Evolutionary conservation across 1,140 invertebrate genomes (phyloP).

Genomic region (Anoplophora glabripennis): DNA sequence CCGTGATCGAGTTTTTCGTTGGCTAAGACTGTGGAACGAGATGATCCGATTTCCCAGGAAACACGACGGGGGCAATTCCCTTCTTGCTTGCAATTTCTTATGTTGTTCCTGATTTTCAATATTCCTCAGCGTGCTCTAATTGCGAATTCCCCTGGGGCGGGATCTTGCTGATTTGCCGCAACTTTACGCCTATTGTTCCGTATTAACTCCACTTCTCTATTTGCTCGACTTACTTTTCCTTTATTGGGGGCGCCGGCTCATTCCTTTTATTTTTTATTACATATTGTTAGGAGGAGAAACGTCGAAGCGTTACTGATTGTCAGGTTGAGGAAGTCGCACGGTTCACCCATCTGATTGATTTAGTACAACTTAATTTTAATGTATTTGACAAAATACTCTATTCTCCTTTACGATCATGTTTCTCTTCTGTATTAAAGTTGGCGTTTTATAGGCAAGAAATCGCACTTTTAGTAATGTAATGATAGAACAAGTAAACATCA

Average conservation of each 20-base stretch:
- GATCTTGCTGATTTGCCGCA: constrained; percentile 9
- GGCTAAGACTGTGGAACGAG: too few species aligned
- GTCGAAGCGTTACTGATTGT: constrained; percentile 1
- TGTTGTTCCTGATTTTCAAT: constrained; percentile 11
- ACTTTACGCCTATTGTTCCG: constrained; percentile 2
- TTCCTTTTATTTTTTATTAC: background rate
- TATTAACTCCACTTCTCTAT: constrained; percentile 13
- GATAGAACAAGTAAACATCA: too few species aligned
- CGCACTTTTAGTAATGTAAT: too few species aligned
- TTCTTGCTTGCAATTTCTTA: background rate
- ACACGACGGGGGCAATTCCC: too few species aligned
- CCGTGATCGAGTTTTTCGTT: too few species aligned
- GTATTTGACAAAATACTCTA: too few species aligned
- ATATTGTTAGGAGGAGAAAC: background rate
- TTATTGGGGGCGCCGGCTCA: background rate
- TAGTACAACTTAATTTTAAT: too few species aligned
- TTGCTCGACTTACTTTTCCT: constrained; percentile 4
- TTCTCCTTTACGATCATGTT: too few species aligned
- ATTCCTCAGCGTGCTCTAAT: constrained; percentile 10
- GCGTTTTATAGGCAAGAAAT: too few species aligned
- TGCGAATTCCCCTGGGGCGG: constrained; percentile 8
- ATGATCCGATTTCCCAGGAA: too few species aligned
- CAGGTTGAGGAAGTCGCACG: background rate
- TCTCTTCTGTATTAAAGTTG: too few species aligned
- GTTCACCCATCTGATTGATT: too few species aligned